Evolutionary conservation across 2,797 vertebrate genomes (phyloP).

Genomic region (Ctenosaura bakeri): DNA sequence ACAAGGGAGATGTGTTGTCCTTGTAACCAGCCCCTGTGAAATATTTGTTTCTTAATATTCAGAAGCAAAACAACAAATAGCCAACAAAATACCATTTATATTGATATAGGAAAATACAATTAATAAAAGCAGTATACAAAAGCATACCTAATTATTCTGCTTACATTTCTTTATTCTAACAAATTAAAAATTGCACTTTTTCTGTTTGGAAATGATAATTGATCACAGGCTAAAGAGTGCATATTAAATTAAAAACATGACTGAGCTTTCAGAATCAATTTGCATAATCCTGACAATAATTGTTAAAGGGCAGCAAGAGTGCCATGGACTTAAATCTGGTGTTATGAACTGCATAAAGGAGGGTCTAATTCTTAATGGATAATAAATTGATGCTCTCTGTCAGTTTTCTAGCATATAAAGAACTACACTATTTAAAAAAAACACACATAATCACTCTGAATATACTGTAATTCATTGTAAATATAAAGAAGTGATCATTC

Average conservation of each 20-base stretch:
- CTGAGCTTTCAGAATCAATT: slow-evolving; percentile 67
- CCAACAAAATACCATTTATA: slow-evolving; percentile 70
- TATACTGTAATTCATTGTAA: slow-evolving; percentile 17
- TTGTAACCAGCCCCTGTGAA: neutral
- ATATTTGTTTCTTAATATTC: slow-evolving; percentile 61
- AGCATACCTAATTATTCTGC: slow-evolving; percentile 49
- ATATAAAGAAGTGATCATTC: neutral
- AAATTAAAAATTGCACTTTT: slow-evolving; percentile 66
- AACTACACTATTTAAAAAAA: neutral
- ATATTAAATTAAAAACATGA: slow-evolving; percentile 63
- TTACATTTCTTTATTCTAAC: slow-evolving; percentile 36
- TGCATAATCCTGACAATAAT: slow-evolving; percentile 69
- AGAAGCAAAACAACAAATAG: slow-evolving; percentile 63
- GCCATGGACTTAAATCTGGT: slow-evolving; percentile 69
- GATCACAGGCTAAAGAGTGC: slow-evolving; percentile 56
- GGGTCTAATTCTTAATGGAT: slow-evolving; percentile 25
- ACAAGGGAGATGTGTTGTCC: too few relatives aligned
- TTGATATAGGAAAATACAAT: slow-evolving; percentile 63
- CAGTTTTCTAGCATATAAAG: slow-evolving; percentile 7
- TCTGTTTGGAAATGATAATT: slow-evolving; percentile 47
- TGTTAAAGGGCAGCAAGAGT: slow-evolving; percentile 63
- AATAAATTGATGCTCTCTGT: slow-evolving; percentile 26
- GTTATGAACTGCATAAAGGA: slow-evolving; percentile 51
- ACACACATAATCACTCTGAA: slow-evolving; percentile 1
- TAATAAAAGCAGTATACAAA: slow-evolving; percentile 43